Conservation (phyloP, 2,888 invertebrate species). For the Melanophora roralis region DNA sequence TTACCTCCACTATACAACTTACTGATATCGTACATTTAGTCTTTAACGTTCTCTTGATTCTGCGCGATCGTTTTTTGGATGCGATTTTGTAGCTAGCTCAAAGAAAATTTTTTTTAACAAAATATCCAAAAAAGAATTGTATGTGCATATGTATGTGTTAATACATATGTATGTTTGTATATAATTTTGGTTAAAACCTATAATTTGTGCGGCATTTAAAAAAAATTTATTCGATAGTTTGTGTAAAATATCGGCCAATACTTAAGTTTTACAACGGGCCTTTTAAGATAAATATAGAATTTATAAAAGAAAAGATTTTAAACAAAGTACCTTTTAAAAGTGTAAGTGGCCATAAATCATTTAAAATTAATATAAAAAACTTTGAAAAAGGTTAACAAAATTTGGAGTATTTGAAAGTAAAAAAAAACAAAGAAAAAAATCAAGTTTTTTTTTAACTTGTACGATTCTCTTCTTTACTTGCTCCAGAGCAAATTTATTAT, state of each 20-base stretch:
- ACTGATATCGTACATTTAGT: constrained; percentile 67
- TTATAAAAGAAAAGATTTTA: background rate
- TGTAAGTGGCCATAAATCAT: constrained; percentile 41
- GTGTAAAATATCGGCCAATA: background rate
- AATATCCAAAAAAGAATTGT: too few relatives aligned
- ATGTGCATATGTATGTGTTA: too few relatives aligned
- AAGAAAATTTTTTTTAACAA: constrained; percentile 9
- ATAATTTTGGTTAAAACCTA: background rate
- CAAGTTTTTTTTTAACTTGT: background rate
- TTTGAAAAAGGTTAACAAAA: constrained; percentile 1
- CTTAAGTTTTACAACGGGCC: background rate
- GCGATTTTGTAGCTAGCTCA: constrained; percentile 30
- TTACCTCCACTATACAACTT: constrained; percentile 57
- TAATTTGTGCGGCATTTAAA: constrained; percentile 2
- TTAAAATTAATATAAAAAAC: background rate
- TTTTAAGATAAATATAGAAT: constrained; percentile 7
- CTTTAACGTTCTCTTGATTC: constrained; percentile 76
- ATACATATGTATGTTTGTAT: constrained; percentile 11
- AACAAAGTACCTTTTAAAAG: background rate
- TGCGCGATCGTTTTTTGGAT: constrained; percentile 70
- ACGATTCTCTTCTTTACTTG: background rate
- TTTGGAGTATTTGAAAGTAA: background rate
- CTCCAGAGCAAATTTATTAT: background rate
- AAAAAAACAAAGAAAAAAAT: background rate
- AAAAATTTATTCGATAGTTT: background rate